These are phyloP conservation scores for Malacosoma neustria DNA, from an alignment of 2,888 invertebrate species.

Conservation along the genomic window DNA sequence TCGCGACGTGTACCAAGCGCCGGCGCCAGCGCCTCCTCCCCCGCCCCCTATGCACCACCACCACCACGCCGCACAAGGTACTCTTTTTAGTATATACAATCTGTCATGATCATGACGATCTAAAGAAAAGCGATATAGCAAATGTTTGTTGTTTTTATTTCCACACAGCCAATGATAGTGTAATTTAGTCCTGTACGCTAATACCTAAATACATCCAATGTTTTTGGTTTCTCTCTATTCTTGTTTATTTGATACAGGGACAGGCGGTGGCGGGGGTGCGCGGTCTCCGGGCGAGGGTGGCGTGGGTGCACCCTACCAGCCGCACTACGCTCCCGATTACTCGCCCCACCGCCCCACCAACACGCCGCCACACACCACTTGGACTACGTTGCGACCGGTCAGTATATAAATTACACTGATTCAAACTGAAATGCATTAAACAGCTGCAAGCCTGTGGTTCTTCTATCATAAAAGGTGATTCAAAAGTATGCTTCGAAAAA, in stretches of 20 bases:
- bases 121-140: too few relatives aligned
- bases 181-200: too few relatives aligned
- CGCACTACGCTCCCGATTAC: constrained; percentile 66
- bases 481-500: too few relatives aligned
- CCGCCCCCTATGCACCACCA: constrained; percentile 21
- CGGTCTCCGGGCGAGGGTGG: constrained; percentile 54
- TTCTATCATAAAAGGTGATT: too few relatives aligned
- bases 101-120: too few relatives aligned
- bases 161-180: not conserved
- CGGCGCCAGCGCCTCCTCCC: constrained; percentile 37
- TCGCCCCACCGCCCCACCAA: constrained; percentile 63
- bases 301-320: constrained; percentile 73
- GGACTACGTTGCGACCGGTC: constrained; percentile 55
- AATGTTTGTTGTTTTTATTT: too few relatives aligned
- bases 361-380: constrained; percentile 65
- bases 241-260: too few relatives aligned
- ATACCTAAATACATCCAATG: too few relatives aligned
- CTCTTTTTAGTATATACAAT: too few relatives aligned
- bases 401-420: constrained; percentile 5
- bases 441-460: too few relatives aligned
- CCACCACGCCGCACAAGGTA: constrained; percentile 55
- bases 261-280: constrained; percentile 12
- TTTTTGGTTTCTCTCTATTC: too few relatives aligned
- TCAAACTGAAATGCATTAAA: too few relatives aligned
- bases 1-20: constrained; percentile 62